Conservation (phyloP, 1,140 invertebrate species). For the Drosophila cardini region DNA sequence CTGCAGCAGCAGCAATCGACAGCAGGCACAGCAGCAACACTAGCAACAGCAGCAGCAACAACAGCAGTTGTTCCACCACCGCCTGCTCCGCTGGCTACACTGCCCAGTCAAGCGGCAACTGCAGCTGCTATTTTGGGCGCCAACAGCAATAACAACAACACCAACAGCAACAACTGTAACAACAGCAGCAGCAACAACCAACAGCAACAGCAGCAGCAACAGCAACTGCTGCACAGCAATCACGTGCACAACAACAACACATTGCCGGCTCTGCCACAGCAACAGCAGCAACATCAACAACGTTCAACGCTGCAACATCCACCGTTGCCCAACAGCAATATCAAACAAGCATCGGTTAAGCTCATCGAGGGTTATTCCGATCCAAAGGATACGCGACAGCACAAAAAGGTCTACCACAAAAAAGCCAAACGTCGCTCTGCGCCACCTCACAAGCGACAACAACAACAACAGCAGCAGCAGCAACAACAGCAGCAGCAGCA, state of each 20-base stretch:
- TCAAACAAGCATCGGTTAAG: constrained; percentile 81
- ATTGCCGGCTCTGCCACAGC: constrained; percentile 57
- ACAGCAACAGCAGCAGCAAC: constrained; percentile 28
- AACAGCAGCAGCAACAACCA: constrained; percentile 32
- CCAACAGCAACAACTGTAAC: constrained; percentile 38
- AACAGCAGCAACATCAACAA: constrained; percentile 54
- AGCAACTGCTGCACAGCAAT: constrained; percentile 46
- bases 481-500: constrained; percentile 49
- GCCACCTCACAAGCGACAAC: constrained; percentile 58
- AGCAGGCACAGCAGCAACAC: constrained; percentile 40
- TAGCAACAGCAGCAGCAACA: constrained; percentile 18
- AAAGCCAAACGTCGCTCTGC: constrained; percentile 70
- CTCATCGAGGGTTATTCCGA: constrained; percentile 83
- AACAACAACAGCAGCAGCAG: constrained; percentile 58
- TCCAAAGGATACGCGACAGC: constrained; percentile 77
- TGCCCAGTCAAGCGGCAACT: constrained; percentile 58
- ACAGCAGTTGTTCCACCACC: constrained; percentile 47
- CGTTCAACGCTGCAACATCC: constrained; percentile 73
- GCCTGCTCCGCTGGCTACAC: constrained; percentile 57
- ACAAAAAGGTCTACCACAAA: constrained; percentile 82
- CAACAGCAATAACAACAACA: constrained; percentile 52
- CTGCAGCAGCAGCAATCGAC: constrained; percentile 50
- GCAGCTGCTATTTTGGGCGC: constrained; percentile 40
- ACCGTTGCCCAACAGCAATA: constrained; percentile 76
- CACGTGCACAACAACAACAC: constrained; percentile 65